These are phyloP conservation scores for Schlechtendalia chinensis DNA, from an alignment of 1,140 invertebrate species.

Conservation along the genomic window DNA sequence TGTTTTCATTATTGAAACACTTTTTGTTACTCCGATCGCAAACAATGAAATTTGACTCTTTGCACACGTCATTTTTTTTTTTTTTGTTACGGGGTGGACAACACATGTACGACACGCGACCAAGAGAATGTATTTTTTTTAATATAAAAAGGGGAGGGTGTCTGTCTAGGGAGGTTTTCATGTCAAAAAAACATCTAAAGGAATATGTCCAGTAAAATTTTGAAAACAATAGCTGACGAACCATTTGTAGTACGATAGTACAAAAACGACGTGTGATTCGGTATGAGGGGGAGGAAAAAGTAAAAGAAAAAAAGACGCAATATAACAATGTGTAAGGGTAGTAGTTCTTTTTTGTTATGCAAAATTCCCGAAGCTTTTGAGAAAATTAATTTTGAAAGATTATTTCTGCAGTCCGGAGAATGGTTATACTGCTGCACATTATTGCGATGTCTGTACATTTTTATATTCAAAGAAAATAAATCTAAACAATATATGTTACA, in stretches of 20 bases:
- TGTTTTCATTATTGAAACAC: slow-evolving; percentile 22
- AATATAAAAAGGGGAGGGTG: slow-evolving; percentile 7
- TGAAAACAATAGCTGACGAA: slow-evolving; percentile 41
- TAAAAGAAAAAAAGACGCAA: not conserved
- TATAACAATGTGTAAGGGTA: not conserved
- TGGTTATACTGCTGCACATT: not conserved
- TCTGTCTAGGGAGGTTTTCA: slow-evolving; percentile 25
- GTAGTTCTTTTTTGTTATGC: slow-evolving; percentile 24
- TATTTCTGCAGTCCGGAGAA: not conserved
- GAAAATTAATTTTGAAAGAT: slow-evolving; percentile 36
- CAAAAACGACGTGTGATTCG: slow-evolving; percentile 12
- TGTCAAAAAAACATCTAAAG: slow-evolving; percentile 43
- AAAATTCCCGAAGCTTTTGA: slow-evolving; percentile 24
- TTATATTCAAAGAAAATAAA: not conserved
- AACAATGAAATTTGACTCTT: slow-evolving; percentile 34
- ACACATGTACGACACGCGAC: slow-evolving; percentile 28
- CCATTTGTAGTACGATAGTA: slow-evolving; percentile 9
- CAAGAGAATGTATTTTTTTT: slow-evolving; percentile 14
- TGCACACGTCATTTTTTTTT: slow-evolving; percentile 24
- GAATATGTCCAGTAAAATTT: slow-evolving; percentile 10
- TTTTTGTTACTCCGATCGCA: not conserved
- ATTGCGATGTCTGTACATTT: slow-evolving; percentile 6
- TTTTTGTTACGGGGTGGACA: slow-evolving; percentile 22
- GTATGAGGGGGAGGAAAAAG: not conserved
- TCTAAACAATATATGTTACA: not conserved